phyloP scores from a whole-genome alignment of 92 coral and sea anemone genomes.

The Porites divaricata region DNA sequence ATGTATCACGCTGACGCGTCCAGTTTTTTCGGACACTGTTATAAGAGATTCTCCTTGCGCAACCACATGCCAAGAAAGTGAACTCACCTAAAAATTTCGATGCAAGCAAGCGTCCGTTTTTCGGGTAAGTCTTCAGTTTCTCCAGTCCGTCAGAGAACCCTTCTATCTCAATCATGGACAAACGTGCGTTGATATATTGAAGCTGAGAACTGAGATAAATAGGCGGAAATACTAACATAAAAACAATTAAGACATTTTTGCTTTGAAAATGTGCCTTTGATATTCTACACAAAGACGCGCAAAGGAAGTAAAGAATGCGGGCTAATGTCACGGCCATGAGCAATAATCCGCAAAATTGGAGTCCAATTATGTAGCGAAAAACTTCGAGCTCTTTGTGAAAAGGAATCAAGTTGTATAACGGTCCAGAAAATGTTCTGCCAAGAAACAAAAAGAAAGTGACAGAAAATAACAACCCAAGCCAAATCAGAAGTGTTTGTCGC shows the following conservation, averaged over 20 bases:
- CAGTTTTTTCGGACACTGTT: no score
- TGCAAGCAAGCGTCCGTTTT: conserved; percentile 67
- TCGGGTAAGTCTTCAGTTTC: conserved; percentile 47
- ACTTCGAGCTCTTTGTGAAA: conserved; percentile 74
- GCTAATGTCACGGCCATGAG: conserved; percentile 54
- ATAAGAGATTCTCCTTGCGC: not conserved
- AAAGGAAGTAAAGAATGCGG: conserved; percentile 39
- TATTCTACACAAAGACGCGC: conserved; percentile 35
- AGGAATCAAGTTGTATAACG: conserved; percentile 68
- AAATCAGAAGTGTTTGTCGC: conserved; percentile 33
- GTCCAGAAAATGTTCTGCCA: conserved; percentile 72
- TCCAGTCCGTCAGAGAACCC: conserved; percentile 34
- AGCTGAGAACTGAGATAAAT: conserved; percentile 55
- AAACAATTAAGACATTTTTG: conserved; percentile 17
- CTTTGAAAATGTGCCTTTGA: conserved; percentile 20
- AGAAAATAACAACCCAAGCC: conserved; percentile 54
- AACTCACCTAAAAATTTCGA: conserved; percentile 68
- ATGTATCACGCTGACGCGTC: no score
- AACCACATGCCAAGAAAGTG: not conserved
- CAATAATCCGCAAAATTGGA: conserved; percentile 72
- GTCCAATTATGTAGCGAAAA: conserved; percentile 71
- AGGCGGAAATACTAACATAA: conserved; percentile 56
- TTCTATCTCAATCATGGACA: conserved; percentile 59
- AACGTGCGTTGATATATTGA: conserved; percentile 29
- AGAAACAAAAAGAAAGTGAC: conserved; percentile 57